A percentile compares a stretch with the other conserved stretches of the same genome.
Evolutionary conservation across 1,140 invertebrate genomes (phyloP).

Genomic region (Psilanteris sp.): DNA sequence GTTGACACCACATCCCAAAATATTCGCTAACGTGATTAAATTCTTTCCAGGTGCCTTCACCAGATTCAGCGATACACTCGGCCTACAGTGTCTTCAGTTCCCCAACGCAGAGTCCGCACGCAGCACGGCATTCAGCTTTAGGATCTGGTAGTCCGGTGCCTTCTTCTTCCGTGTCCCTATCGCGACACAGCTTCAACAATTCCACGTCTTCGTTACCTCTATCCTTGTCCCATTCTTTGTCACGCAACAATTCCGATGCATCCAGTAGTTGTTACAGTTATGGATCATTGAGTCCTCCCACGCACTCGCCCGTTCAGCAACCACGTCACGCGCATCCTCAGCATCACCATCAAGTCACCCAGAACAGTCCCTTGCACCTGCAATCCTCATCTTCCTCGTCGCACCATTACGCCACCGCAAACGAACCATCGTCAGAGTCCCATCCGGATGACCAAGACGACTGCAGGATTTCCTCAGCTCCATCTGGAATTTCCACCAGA

Average conservation of each 20-base stretch:
- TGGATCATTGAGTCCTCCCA: slow-evolving; percentile 87
- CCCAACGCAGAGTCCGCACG: slow-evolving; percentile 91
- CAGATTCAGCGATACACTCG: slow-evolving; percentile 92
- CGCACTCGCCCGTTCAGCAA: slow-evolving; percentile 90
- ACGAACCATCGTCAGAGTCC: slow-evolving; percentile 69
- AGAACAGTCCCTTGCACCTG: slow-evolving; percentile 80
- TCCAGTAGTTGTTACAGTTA: slow-evolving; percentile 92
- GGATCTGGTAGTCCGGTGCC: slow-evolving; percentile 80
- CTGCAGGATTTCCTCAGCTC: slow-evolving; percentile 80
- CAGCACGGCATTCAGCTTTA: slow-evolving; percentile 86
- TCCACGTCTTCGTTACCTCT: slow-evolving; percentile 77
- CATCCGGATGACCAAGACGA: slow-evolving; percentile 77
- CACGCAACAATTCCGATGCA: slow-evolving; percentile 93
- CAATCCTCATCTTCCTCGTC: slow-evolving; percentile 59
- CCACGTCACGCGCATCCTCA: slow-evolving; percentile 74
- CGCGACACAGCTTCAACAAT: slow-evolving; percentile 78
- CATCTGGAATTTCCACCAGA: slow-evolving; percentile 88
- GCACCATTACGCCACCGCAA: slow-evolving; percentile 68
- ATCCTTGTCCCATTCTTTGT: slow-evolving; percentile 88
- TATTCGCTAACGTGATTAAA: too few relatives aligned
- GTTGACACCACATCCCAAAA: too few relatives aligned
- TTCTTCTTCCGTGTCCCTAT: slow-evolving; percentile 77
- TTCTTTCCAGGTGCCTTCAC: slow-evolving; percentile 80
- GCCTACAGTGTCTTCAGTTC: slow-evolving; percentile 89
- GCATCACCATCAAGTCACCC: slow-evolving; percentile 73